phyloP scores from a whole-genome alignment of 1,140 invertebrate species.

The Elysia chlorotica region DNA sequence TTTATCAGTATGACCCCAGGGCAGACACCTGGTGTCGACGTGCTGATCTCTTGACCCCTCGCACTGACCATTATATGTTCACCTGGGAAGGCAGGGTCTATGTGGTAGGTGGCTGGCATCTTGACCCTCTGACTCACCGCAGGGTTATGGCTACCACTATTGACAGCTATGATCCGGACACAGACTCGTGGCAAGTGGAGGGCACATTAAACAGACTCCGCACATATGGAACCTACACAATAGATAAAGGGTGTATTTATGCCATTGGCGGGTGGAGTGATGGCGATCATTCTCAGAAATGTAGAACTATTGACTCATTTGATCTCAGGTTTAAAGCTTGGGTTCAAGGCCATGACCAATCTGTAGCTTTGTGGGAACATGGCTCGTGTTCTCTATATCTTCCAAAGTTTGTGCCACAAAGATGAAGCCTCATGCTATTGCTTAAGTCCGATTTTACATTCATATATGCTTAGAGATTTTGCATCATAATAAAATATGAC shows the following conservation, averaged over 20 bases:
- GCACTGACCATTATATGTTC: constrained; percentile 76
- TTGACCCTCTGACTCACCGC: constrained; percentile 67
- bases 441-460: no score
- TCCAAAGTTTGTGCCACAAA: constrained; percentile 28
- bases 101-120: constrained; percentile 75
- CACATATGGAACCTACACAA: constrained; percentile 73
- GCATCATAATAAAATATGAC: no score
- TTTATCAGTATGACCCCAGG: constrained; percentile 69
- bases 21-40: constrained; percentile 68
- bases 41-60: constrained; percentile 68
- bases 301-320: constrained; percentile 32
- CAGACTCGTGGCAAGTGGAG: constrained; percentile 69
- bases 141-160: constrained; percentile 70
- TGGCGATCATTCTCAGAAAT: constrained; percentile 38
- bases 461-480: no score
- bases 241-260: constrained; percentile 70
- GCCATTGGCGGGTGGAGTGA: constrained; percentile 72
- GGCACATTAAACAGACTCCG: constrained; percentile 71
- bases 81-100: constrained; percentile 69
- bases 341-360: constrained; percentile 22
- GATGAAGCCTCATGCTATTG: no score
- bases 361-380: constrained; percentile 47
- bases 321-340: constrained; percentile 32
- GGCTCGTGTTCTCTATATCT: constrained; percentile 39
- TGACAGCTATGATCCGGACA: constrained; percentile 70